Percentiles rank a stretch among this genome's conserved stretches.
Conservation (phyloP, 2,888 invertebrate species). For the Aphodius sticticus region DNA sequence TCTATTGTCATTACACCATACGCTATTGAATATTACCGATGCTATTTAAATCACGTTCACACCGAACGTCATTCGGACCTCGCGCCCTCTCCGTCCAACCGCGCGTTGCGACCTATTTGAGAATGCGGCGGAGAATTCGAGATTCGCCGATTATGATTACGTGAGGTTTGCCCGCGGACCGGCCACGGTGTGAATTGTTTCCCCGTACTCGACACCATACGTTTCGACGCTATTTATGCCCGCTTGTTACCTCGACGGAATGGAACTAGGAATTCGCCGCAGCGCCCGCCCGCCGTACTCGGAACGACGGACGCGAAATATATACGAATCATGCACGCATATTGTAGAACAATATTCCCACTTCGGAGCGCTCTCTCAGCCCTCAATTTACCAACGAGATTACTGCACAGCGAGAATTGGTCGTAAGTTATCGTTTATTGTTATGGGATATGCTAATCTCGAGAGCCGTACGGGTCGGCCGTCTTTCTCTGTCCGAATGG, state of each 20-base stretch:
- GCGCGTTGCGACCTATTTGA: constrained; percentile 11
- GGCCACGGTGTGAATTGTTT: constrained; percentile 43
- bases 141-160: constrained; percentile 45
- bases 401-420: constrained; percentile 35
- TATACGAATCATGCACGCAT: constrained; percentile 42
- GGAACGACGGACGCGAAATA: constrained; percentile 33
- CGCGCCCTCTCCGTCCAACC: not conserved
- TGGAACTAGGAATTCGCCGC: constrained; percentile 44
- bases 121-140: constrained; percentile 34
- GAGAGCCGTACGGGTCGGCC: not conserved
- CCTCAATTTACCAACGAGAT: constrained; percentile 31
- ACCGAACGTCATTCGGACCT: not conserved
- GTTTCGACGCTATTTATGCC: constrained; percentile 47
- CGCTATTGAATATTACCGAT: not conserved
- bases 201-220: constrained; percentile 39
- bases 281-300: constrained; percentile 14
- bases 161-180: constrained; percentile 38
- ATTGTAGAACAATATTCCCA: constrained; percentile 29
- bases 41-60: not conserved
- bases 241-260: constrained; percentile 43
- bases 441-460: constrained; percentile 35
- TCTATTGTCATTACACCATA: not conserved
- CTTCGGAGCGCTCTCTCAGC: constrained; percentile 19
- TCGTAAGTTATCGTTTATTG: constrained; percentile 40
- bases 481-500: not conserved